Percentiles rank a stretch among this genome's conserved stretches.
Conservation (phyloP, 2,113 vertebrate genomes). For the Tautogolabrus adspersus region DNA sequence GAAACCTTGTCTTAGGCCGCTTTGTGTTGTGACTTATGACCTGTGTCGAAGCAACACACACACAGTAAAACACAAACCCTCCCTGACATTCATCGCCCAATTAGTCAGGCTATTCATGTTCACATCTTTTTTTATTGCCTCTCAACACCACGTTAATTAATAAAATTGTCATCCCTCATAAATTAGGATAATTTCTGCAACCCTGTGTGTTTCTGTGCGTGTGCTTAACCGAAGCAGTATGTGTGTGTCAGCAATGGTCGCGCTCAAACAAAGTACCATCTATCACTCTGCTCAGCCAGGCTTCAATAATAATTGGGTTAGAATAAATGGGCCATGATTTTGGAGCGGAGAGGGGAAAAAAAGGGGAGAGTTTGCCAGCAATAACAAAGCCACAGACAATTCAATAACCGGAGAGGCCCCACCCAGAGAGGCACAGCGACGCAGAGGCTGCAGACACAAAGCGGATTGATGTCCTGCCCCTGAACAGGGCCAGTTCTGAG, state of each 20-base stretch:
- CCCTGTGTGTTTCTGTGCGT: conserved; percentile 17
- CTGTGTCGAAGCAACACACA: conserved; percentile 44
- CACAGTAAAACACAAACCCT: conserved; percentile 59
- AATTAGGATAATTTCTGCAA: conserved; percentile 73
- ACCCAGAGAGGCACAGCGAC: conserved; percentile 52
- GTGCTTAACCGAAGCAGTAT: conserved; percentile 33
- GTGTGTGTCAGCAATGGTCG: conserved; percentile 70
- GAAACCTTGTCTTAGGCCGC: conserved; percentile 3
- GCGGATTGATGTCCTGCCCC: conserved; percentile 70
- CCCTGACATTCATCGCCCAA: conserved; percentile 46
- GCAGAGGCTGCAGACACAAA: conserved; percentile 65
- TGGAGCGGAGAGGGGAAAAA: conserved; percentile 52
- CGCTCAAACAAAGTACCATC: conserved; percentile 73
- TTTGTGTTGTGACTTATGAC: conserved; percentile 57
- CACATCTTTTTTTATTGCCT: conserved; percentile 62
- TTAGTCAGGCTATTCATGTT: conserved; percentile 64
- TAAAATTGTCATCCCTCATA: conserved; percentile 73
- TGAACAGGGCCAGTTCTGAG: conserved; percentile 58
- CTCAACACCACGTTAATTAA: conserved; percentile 69
- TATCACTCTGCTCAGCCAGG: conserved; percentile 76
- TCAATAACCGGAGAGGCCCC: conserved; percentile 64
- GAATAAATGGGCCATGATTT: conserved; percentile 83
- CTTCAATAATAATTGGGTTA: conserved; percentile 83
- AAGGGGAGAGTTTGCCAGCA: conserved; percentile 46
- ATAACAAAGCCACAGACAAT: conserved; percentile 72